Conservation (phyloP, 2,113 vertebrate genomes). For the Ctenodactylus gundi region DNA sequence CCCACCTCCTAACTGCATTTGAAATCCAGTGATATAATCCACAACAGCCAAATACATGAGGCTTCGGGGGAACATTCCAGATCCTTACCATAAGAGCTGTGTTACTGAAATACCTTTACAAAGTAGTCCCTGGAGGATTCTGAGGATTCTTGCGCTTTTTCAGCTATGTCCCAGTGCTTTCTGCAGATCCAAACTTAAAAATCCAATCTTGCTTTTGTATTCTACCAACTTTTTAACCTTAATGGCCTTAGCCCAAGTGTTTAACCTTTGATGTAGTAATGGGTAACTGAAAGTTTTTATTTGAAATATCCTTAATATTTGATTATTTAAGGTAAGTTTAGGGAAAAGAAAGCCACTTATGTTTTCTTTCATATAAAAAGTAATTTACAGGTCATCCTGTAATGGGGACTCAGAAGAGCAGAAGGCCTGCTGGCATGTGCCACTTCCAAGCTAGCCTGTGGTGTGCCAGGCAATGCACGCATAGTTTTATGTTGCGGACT, state of each 20-base stretch:
- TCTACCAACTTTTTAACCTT: background rate
- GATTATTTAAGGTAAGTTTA: background rate
- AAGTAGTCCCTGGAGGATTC: background rate
- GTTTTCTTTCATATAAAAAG: background rate
- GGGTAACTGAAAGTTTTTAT: background rate
- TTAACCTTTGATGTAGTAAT: background rate
- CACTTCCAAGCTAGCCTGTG: background rate
- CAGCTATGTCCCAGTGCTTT: background rate
- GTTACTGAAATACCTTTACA: background rate
- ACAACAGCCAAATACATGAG: no score
- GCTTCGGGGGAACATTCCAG: no score
- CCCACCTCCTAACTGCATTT: no score
- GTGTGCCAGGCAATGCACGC: background rate
- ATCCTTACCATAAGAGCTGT: no score
- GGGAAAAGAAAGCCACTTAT: background rate
- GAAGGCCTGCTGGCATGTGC: background rate
- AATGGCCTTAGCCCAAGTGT: background rate
- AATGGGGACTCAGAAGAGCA: background rate
- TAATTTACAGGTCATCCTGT: background rate
- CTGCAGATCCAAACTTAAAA: background rate
- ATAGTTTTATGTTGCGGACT: accelerated
- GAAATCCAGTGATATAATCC: no score
- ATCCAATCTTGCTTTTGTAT: background rate
- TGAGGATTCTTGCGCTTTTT: background rate
- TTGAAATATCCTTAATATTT: slow-evolving; percentile 31